These are phyloP conservation scores for Lithobates sylvaticus DNA, from an alignment of 2,797 vertebrate species.

Conservation along the genomic window DNA sequence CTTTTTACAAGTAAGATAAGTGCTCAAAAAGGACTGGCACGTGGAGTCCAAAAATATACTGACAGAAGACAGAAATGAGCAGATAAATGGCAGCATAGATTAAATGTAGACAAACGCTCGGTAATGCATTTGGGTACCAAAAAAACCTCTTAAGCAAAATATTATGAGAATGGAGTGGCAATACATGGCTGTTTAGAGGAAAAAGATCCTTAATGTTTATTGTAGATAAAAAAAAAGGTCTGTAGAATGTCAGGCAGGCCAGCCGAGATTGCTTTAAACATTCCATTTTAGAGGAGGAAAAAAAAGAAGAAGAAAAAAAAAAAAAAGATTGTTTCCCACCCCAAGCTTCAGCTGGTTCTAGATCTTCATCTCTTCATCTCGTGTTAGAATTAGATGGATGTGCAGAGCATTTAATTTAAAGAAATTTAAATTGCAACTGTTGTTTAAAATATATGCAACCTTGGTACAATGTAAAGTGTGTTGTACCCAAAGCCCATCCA, in stretches of 20 bases:
- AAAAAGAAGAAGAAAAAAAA: constrained; percentile 35
- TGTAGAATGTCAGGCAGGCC: constrained; percentile 44
- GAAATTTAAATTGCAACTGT: too few species aligned
- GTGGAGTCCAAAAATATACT: constrained; percentile 38
- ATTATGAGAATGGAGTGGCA: constrained; percentile 52
- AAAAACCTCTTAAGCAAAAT: constrained; percentile 60
- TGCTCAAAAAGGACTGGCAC: constrained; percentile 26
- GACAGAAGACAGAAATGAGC: constrained; percentile 39
- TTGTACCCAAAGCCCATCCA: too few species aligned
- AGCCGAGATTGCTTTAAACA: constrained; percentile 49
- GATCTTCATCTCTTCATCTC: neutral
- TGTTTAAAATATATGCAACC: too few species aligned
- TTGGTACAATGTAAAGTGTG: too few species aligned
- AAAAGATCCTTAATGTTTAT: constrained; percentile 59
- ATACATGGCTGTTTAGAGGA: constrained; percentile 52
- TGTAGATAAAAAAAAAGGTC: constrained; percentile 51
- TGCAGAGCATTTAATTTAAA: too few species aligned
- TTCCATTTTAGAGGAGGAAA: constrained; percentile 50
- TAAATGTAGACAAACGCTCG: constrained; percentile 52
- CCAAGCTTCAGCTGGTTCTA: neutral
- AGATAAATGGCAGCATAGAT: constrained; percentile 49
- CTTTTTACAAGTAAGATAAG: constrained; percentile 20
- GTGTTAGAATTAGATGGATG: too few species aligned
- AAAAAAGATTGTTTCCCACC: constrained; percentile 33
- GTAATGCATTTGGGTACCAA: constrained; percentile 57